phyloP scores from a whole-genome alignment of 2,888 invertebrate species.

The Agrotis puta region DNA sequence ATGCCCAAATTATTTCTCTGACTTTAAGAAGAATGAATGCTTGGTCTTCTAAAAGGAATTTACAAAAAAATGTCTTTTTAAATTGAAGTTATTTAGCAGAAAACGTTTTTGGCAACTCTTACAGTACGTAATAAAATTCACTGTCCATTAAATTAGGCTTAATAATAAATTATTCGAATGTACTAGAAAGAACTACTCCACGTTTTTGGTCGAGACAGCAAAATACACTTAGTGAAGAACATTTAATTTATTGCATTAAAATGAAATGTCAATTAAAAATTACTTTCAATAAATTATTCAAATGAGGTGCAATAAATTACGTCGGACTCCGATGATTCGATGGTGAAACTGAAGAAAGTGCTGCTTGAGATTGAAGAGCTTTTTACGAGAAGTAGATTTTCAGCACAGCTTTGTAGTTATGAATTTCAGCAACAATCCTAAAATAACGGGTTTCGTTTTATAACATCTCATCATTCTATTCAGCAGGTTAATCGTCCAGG shows the following conservation, averaged over 20 bases:
- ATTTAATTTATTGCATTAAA: conserved; percentile 28
- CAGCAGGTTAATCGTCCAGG: conserved; percentile 13
- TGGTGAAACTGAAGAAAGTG: background rate
- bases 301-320: conserved; percentile 8
- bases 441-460: background rate
- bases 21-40: background rate
- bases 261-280: conserved; percentile 26
- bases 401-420: background rate
- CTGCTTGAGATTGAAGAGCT: background rate
- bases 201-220: conserved; percentile 6
- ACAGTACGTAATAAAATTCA: conserved; percentile 24
- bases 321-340: background rate
- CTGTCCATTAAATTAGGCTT: conserved; percentile 11
- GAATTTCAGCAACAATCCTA: background rate
- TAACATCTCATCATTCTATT: conserved; percentile 10
- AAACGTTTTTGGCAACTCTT: background rate
- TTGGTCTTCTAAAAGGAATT: background rate
- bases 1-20: background rate
- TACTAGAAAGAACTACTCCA: conserved; percentile 24
- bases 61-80: background rate
- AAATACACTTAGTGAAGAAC: conserved; percentile 9
- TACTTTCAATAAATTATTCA: conserved; percentile 10
- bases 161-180: conserved; percentile 10
- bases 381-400: background rate
- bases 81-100: background rate